Evolutionary conservation across 2,888 invertebrate species (phyloP).

Genomic region (Cephus rjabovi): DNA sequence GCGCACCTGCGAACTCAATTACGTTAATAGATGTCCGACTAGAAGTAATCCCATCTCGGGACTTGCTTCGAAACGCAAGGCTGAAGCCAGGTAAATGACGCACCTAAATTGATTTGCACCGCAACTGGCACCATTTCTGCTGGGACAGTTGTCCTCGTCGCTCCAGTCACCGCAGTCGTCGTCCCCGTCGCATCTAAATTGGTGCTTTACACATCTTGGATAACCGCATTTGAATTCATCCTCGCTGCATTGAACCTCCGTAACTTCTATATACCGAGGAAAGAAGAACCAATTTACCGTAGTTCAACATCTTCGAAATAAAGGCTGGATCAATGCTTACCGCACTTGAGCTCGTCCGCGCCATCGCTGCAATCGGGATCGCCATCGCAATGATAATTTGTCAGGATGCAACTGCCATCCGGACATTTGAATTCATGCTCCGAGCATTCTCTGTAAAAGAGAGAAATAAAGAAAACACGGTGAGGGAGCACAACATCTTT

Average conservation of each 20-base stretch:
- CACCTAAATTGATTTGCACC: slow-evolving; percentile 80
- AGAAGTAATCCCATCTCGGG: no score
- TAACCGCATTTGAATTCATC: slow-evolving; percentile 81
- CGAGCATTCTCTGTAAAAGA: slow-evolving; percentile 70
- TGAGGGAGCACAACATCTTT: no score
- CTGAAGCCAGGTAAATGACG: slow-evolving; percentile 31
- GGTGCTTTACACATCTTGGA: slow-evolving; percentile 78
- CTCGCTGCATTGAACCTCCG: slow-evolving; percentile 72
- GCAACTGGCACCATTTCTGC: slow-evolving; percentile 72
- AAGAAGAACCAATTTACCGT: neutral
- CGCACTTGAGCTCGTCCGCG: slow-evolving; percentile 83
- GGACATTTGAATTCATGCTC: slow-evolving; percentile 80
- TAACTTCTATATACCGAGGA: slow-evolving; percentile 37
- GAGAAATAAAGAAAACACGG: no score
- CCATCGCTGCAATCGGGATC: slow-evolving; percentile 86
- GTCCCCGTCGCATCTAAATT: slow-evolving; percentile 86
- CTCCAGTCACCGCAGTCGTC: slow-evolving; percentile 91
- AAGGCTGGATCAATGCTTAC: slow-evolving; percentile 30
- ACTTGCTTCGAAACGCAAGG: no score
- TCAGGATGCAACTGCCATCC: slow-evolving; percentile 83
- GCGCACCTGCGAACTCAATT: slow-evolving; percentile 70
- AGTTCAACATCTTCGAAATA: neutral
- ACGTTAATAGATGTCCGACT: neutral
- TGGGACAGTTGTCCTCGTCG: slow-evolving; percentile 84
- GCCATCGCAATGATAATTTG: slow-evolving; percentile 81